phyloP scores from a whole-genome alignment of 2,113 vertebrate genomes.

The Onychorhynchus coronatus region DNA sequence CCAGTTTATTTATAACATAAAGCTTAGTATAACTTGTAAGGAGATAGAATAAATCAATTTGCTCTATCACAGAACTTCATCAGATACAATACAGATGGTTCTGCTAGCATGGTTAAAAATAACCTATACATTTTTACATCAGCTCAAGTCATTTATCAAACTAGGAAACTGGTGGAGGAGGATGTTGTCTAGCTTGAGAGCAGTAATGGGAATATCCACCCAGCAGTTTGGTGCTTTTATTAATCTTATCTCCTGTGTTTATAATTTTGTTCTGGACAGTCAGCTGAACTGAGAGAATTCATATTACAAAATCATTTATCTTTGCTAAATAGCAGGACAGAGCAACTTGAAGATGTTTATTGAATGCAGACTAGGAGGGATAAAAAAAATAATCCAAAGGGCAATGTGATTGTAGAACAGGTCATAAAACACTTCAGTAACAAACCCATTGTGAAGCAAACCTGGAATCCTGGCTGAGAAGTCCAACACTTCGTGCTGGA shows the following conservation, averaged over 20 bases:
- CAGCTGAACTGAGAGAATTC: background rate
- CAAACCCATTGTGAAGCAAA: background rate
- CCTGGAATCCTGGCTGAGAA: background rate
- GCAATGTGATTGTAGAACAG: background rate
- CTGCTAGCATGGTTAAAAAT: conserved; percentile 57
- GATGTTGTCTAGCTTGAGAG: conserved; percentile 17
- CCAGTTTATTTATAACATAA: conserved; percentile 62
- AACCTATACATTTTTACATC: conserved; percentile 42
- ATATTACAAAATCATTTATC: background rate
- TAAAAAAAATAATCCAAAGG: background rate
- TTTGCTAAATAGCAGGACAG: background rate
- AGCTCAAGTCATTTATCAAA: conserved; percentile 57
- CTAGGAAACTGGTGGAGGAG: conserved; percentile 11
- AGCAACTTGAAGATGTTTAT: background rate
- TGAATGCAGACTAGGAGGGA: background rate
- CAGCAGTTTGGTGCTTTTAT: background rate
- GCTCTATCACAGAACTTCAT: conserved; percentile 59
- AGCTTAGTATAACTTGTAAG: conserved; percentile 50
- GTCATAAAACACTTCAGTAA: background rate
- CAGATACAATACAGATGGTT: conserved; percentile 68
- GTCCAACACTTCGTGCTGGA: background rate
- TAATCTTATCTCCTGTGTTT: background rate
- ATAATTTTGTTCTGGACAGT: background rate
- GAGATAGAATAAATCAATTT: conserved; percentile 67
- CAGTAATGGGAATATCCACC: conserved; percentile 5